A percentile compares a stretch with the other conserved stretches of the same genome.
Evolutionary conservation across 2,797 vertebrate genomes (phyloP).

Genomic region (Nyctibius grandis): DNA sequence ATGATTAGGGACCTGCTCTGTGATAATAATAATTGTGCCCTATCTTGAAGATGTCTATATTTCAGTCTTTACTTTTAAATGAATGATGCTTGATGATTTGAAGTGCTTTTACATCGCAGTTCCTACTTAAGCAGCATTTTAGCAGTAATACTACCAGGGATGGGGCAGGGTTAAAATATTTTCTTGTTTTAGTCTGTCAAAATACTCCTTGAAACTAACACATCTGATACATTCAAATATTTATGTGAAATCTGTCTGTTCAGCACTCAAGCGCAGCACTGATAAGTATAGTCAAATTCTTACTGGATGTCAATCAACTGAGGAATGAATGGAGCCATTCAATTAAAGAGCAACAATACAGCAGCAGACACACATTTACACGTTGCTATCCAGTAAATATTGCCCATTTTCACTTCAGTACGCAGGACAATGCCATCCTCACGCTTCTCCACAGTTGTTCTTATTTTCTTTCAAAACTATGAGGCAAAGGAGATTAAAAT

Average conservation of each 20-base stretch:
- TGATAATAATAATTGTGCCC: not conserved
- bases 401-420: not conserved
- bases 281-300: not conserved
- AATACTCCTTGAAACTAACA: not conserved
- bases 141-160: not conserved
- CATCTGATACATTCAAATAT: not conserved
- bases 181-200: not conserved
- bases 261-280: not conserved
- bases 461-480: not conserved
- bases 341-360: not conserved
- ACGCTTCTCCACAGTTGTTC: not conserved
- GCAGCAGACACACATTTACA: not conserved
- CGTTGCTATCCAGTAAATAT: not conserved
- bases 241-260: constrained; percentile 8
- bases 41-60: not conserved
- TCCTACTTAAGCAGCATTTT: not conserved
- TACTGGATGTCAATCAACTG: not conserved
- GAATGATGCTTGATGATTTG: not conserved
- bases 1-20: not conserved
- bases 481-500: not conserved
- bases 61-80: not conserved
- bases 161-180: constrained; percentile 1
- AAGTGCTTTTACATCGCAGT: not conserved
- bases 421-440: not conserved
- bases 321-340: not conserved